Evolutionary conservation across 2,797 vertebrate genomes (phyloP).

Genomic region (Sebastes itinus): DNA sequence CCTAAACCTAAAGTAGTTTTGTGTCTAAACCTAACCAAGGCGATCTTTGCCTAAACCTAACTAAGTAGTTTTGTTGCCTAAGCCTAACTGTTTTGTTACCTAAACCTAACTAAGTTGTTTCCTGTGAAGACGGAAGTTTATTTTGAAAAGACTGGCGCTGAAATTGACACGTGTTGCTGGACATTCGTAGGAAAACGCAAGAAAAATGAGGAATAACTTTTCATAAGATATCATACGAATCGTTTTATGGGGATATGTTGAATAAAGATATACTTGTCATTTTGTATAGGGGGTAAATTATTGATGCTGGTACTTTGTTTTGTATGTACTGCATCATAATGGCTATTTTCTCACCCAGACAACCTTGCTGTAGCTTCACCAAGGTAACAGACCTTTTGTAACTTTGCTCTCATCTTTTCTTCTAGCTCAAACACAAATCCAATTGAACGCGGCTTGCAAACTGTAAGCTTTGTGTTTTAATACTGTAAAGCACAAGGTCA

Average conservation of each 20-base stretch:
- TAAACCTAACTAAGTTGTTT: too few relatives aligned
- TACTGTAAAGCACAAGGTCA: not conserved
- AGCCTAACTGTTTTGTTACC: too few relatives aligned
- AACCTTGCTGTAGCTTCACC: not conserved
- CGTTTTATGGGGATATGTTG: not conserved
- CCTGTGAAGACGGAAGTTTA: too few relatives aligned
- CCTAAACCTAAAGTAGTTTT: too few relatives aligned
- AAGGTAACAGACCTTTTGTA: not conserved
- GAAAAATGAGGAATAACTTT: fast-evolving
- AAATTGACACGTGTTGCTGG: too few relatives aligned
- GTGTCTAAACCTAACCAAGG: too few relatives aligned
- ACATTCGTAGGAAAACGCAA: too few relatives aligned
- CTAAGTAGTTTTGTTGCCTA: too few relatives aligned
- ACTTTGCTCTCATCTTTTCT: not conserved
- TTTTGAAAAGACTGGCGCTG: too few relatives aligned
- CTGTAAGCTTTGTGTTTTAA: not conserved
- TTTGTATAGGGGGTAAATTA: not conserved
- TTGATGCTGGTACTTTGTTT: not conserved
- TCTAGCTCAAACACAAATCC: not conserved
- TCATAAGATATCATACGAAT: too few relatives aligned
- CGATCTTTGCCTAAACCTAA: too few relatives aligned
- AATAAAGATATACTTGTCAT: not conserved
- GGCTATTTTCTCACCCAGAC: not conserved
- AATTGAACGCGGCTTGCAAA: not conserved
- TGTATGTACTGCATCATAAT: not conserved